Evolutionary conservation across 2,113 vertebrate genomes (phyloP).

Genomic region (Suncus etruscus): DNA sequence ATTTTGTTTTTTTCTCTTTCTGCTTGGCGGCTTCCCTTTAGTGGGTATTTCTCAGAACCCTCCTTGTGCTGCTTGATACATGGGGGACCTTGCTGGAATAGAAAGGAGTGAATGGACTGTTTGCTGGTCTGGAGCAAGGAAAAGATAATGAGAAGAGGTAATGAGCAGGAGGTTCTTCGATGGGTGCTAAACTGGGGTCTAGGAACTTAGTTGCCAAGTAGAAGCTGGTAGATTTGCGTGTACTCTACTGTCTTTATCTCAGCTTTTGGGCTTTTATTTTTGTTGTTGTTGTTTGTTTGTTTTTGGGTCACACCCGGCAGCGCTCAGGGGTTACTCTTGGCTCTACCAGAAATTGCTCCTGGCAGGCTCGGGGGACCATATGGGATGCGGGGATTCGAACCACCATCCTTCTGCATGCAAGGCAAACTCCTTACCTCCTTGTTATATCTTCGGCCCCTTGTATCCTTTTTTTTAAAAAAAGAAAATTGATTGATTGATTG

Average conservation of each 20-base stretch:
- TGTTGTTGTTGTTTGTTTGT: too few species aligned
- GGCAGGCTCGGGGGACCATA: too few species aligned
- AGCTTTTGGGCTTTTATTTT: neutral
- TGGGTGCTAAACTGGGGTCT: conserved; percentile 1
- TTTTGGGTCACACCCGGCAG: too few species aligned
- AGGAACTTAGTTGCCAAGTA: neutral
- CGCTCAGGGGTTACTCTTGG: too few species aligned
- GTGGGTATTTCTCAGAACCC: conserved; percentile 29
- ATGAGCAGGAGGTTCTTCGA: neutral
- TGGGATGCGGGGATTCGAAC: too few species aligned
- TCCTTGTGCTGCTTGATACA: conserved; percentile 49
- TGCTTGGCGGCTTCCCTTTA: neutral
- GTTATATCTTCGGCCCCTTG: too few species aligned
- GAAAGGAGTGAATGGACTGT: neutral
- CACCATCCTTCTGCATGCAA: too few species aligned
- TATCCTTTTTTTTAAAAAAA: too few species aligned
- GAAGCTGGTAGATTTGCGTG: conserved; percentile 16
- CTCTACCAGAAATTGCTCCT: too few species aligned
- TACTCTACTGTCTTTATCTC: neutral
- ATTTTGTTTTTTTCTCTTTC: conserved; percentile 62
- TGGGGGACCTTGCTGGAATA: conserved; percentile 30
- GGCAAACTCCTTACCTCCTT: too few species aligned
- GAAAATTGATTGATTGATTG: too few species aligned
- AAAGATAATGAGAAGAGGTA: neutral
- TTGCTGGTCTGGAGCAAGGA: conserved; percentile 40